These are phyloP conservation scores for Nemotelus pantherinus DNA, from an alignment of 2,888 invertebrate species.

Conservation along the genomic window DNA sequence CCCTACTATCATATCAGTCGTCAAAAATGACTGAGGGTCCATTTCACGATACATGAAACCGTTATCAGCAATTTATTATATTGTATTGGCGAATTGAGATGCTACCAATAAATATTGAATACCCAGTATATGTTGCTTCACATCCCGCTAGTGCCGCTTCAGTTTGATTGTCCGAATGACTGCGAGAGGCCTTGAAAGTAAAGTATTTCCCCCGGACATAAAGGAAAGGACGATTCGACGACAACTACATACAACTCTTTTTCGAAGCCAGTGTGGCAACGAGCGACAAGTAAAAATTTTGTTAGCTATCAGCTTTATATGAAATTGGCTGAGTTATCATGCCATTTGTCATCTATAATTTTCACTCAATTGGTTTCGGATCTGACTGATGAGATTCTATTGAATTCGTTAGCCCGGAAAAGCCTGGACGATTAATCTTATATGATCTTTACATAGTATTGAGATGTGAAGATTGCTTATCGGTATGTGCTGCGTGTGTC, in stretches of 20 bases:
- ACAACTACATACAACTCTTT: slow-evolving; percentile 2
- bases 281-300: slow-evolving; percentile 26
- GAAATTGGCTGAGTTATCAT: slow-evolving; percentile 47
- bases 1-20: slow-evolving; percentile 17
- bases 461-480: background rate
- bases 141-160: background rate
- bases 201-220: background rate
- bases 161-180: slow-evolving; percentile 16
- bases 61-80: slow-evolving; percentile 48
- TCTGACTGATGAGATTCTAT: slow-evolving; percentile 36
- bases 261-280: background rate
- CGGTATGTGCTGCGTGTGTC: background rate
- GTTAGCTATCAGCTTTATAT: slow-evolving; percentile 36
- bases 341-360: slow-evolving; percentile 50
- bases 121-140: slow-evolving; percentile 17
- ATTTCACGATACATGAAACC: slow-evolving; percentile 31
- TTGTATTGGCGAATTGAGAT: slow-evolving; percentile 42
- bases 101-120: slow-evolving; percentile 49
- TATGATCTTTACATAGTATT: background rate
- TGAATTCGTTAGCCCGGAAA: slow-evolving; percentile 23
- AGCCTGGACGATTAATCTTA: slow-evolving; percentile 20
- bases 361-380: slow-evolving; percentile 49
- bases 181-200: background rate
- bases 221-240: background rate
- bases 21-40: slow-evolving; percentile 33